A percentile compares a stretch with the other conserved stretches of the same genome.
Evolutionary conservation across 2,888 invertebrate genomes (phyloP).

Genomic region (Leptopilina myrica): DNA sequence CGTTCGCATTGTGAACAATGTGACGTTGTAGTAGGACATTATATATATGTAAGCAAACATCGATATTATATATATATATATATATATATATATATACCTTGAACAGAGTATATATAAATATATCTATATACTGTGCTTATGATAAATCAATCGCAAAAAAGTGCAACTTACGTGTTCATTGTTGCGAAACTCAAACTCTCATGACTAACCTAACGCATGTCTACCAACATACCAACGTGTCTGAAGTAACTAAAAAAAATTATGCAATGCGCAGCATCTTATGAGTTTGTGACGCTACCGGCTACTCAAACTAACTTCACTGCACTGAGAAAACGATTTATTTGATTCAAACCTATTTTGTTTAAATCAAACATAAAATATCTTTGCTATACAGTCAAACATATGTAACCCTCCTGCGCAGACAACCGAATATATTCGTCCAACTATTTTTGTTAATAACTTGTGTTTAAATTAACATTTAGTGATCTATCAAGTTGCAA

Average conservation of each 20-base stretch:
- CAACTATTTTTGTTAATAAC: too few species aligned
- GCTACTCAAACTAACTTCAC: too few species aligned
- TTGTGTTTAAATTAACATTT: too few species aligned
- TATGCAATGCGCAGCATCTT: too few species aligned
- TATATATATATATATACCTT: neutral
- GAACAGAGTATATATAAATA: neutral
- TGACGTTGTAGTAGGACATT: slow-evolving; percentile 40
- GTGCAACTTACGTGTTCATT: slow-evolving; percentile 19
- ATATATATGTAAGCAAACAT: neutral
- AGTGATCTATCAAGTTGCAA: too few species aligned
- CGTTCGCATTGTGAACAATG: slow-evolving; percentile 41
- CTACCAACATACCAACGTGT: neutral
- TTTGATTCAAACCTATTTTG: too few species aligned
- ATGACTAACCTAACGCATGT: neutral
- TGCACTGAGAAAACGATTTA: too few species aligned
- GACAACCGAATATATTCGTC: too few species aligned
- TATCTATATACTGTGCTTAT: slow-evolving; percentile 11
- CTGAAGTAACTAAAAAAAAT: neutral
- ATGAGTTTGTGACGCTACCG: too few species aligned
- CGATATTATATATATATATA: neutral
- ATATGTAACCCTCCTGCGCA: too few species aligned
- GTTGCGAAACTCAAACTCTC: slow-evolving; percentile 26
- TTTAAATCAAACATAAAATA: too few species aligned
- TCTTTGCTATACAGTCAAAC: too few species aligned
- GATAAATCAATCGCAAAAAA: slow-evolving; percentile 10